phyloP scores from a whole-genome alignment of 2,113 vertebrate genomes.

The Engraulis encrasicolus region DNA sequence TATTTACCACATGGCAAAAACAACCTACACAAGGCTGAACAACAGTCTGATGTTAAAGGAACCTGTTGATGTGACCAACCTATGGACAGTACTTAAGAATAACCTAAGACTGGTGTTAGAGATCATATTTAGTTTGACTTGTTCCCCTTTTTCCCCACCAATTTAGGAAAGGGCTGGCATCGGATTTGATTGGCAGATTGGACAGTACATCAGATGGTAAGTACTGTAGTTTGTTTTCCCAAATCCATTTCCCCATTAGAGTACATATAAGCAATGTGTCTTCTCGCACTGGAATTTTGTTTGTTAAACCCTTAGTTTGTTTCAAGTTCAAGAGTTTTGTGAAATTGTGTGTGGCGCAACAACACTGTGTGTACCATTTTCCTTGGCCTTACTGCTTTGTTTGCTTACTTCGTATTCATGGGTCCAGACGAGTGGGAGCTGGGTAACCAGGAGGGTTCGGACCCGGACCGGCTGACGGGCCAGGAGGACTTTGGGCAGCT shows the following conservation, averaged over 20 bases:
- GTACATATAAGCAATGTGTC: neutral
- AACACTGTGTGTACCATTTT: too few species aligned
- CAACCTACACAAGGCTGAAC: too few species aligned
- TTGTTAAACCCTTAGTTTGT: neutral
- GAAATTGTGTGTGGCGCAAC: too few species aligned
- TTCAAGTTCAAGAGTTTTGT: too few species aligned
- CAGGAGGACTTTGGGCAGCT: constrained; percentile 78
- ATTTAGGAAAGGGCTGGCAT: constrained; percentile 73
- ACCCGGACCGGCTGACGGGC: constrained; percentile 73
- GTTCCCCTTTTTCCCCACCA: constrained; percentile 18
- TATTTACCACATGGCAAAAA: neutral
- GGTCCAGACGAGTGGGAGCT: constrained; percentile 79
- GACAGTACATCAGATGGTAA: constrained; percentile 80
- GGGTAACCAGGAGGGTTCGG: constrained; percentile 64
- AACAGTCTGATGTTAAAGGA: too few species aligned
- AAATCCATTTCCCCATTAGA: neutral
- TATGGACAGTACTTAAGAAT: neutral
- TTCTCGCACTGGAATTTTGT: neutral
- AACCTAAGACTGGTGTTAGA: neutral
- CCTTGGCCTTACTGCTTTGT: too few species aligned
- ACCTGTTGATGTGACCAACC: too few species aligned
- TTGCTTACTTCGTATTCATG: too few species aligned
- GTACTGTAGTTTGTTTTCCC: neutral
- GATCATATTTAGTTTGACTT: neutral
- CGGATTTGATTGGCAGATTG: constrained; percentile 78